Conservation (phyloP, 2,888 invertebrate genomes). For the Macaria liturata region DNA sequence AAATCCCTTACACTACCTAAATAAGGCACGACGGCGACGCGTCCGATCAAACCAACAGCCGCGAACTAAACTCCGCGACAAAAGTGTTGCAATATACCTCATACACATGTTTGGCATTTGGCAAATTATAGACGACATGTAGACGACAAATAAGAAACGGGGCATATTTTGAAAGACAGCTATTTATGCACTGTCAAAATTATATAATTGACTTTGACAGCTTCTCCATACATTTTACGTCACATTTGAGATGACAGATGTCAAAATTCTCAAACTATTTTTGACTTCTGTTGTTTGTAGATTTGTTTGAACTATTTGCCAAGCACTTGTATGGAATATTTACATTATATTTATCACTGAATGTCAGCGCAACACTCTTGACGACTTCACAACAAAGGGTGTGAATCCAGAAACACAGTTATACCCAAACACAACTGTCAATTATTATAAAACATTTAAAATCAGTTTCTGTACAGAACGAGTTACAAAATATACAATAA, state of each 20-base stretch:
- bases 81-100: constrained; percentile 20
- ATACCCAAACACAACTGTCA: constrained; percentile 37
- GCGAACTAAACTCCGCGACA: constrained; percentile 24
- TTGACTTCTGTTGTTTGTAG: too few relatives aligned
- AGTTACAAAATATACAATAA: constrained; percentile 56
- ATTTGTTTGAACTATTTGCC: too few relatives aligned
- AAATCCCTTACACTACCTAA: constrained; percentile 79
- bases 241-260: too few relatives aligned
- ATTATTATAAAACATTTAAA: constrained; percentile 34
- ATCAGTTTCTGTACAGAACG: constrained; percentile 49
- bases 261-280: too few relatives aligned
- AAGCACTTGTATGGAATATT: too few relatives aligned
- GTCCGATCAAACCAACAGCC: constrained; percentile 56
- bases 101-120: background rate
- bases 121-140: too few relatives aligned
- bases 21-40: constrained; percentile 80
- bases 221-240: too few relatives aligned
- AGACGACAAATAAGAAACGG: too few relatives aligned
- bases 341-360: constrained; percentile 23
- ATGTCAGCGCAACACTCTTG: constrained; percentile 11
- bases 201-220: too few relatives aligned
- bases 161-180: too few relatives aligned
- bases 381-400: constrained; percentile 21
- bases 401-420: constrained; percentile 19
- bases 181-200: too few relatives aligned